phyloP scores from a whole-genome alignment of 2,797 vertebrate species.

The Parambassis ranga region DNA sequence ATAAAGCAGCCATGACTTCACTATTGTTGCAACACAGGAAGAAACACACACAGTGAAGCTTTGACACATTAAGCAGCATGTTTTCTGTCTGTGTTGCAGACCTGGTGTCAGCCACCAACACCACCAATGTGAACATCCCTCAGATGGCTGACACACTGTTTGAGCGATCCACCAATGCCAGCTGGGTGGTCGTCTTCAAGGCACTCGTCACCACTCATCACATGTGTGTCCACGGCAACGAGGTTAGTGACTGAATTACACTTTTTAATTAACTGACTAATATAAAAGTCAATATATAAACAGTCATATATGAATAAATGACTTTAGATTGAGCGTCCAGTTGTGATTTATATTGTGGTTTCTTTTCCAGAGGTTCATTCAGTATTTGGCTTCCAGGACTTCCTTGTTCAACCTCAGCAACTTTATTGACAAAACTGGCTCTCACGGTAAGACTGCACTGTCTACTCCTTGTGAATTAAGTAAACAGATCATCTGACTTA shows the following conservation, averaged over 20 bases:
- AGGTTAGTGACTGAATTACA: slow-evolving; percentile 89
- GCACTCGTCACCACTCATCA: slow-evolving; percentile 96
- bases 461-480: neutral
- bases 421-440: slow-evolving; percentile 99
- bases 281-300: too few relatives aligned
- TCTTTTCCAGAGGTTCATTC: slow-evolving; percentile 94
- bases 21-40: neutral
- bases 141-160: slow-evolving; percentile 99
- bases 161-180: slow-evolving; percentile 95
- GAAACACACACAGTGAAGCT: neutral
- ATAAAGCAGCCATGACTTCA: neutral
- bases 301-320: too few relatives aligned
- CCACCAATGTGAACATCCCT: slow-evolving; percentile 99
- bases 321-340: too few relatives aligned
- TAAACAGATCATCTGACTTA: neutral
- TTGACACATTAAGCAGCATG: neutral
- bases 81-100: slow-evolving; percentile 75
- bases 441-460: slow-evolving; percentile 85
- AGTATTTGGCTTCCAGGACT: slow-evolving; percentile 98
- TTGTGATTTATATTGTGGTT: neutral
- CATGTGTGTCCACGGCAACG: slow-evolving; percentile 97
- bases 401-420: slow-evolving; percentile 99
- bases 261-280: too few relatives aligned
- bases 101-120: slow-evolving; percentile 97
- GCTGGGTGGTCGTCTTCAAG: slow-evolving; percentile 99